Conservation (phyloP, 2,888 invertebrate genomes). For the Halocaridina rubra region DNA sequence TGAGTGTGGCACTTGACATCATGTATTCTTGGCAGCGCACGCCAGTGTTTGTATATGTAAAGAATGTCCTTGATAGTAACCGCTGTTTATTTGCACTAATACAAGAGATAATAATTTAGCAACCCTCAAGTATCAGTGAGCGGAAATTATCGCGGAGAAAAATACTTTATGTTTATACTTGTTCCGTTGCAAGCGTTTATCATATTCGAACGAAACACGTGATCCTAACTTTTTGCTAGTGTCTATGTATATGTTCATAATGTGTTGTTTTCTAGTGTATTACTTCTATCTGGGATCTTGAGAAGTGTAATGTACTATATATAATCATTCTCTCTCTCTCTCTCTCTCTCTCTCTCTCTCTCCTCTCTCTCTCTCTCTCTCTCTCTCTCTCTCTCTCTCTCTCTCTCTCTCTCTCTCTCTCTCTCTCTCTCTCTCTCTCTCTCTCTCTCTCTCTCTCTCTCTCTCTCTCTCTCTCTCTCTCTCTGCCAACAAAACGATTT, state of each 20-base stretch:
- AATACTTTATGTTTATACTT: background rate
- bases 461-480: background rate
- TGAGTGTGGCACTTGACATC: background rate
- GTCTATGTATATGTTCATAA: background rate
- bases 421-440: background rate
- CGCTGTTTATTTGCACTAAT: too few species aligned
- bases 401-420: background rate
- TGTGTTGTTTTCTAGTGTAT: background rate
- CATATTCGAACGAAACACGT: background rate
- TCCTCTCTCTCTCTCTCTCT: background rate
- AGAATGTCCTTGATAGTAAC: too few species aligned
- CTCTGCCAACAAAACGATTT: background rate
- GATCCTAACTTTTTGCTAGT: background rate
- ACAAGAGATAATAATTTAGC: too few species aligned
- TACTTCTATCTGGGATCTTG: background rate
- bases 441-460: background rate
- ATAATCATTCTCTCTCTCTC: background rate
- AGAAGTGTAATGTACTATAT: background rate
- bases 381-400: background rate
- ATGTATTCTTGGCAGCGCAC: too few species aligned
- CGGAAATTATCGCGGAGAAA: background rate
- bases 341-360: background rate
- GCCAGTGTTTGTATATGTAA: too few species aligned
- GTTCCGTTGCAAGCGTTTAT: conserved; percentile 12
- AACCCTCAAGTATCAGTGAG: too few species aligned